A percentile compares a stretch with the other conserved stretches of the same genome.
Evolutionary conservation across 2,797 vertebrate genomes (phyloP).

Genomic region (Syngnathus acus): DNA sequence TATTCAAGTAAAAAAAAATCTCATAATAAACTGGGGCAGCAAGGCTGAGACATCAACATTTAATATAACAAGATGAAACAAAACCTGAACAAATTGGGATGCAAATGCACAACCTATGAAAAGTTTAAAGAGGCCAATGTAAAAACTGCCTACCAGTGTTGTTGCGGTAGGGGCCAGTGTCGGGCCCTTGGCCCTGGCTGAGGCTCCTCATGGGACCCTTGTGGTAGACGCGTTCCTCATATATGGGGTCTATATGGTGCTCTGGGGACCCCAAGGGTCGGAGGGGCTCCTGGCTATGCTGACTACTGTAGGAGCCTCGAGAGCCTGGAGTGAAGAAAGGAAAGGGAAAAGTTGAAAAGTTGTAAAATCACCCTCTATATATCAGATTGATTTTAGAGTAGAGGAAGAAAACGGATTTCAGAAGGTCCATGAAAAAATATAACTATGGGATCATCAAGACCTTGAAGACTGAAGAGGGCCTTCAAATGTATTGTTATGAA

Average conservation of each 20-base stretch:
- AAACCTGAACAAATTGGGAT: background rate
- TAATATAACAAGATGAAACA: background rate
- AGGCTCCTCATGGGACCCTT: conserved; percentile 96
- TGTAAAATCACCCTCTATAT: background rate
- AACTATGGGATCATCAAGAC: background rate
- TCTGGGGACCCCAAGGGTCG: conserved; percentile 92
- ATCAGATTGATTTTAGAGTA: background rate
- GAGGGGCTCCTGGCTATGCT: conserved; percentile 89
- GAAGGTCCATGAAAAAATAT: background rate
- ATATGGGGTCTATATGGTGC: conserved; percentile 95
- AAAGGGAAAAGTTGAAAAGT: background rate
- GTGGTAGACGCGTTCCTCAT: conserved; percentile 95
- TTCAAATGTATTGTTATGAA: conserved; percentile 6
- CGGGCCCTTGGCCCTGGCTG: conserved; percentile 92
- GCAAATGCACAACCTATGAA: background rate
- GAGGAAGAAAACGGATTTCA: background rate
- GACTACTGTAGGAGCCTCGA: conserved; percentile 91
- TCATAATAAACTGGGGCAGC: too few relatives aligned
- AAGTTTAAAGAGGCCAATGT: background rate
- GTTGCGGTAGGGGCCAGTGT: conserved; percentile 87
- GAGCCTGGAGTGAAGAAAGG: conserved; percentile 69
- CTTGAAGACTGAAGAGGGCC: background rate
- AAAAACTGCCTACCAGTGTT: conserved; percentile 78
- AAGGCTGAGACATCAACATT: background rate
- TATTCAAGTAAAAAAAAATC: background rate